These are phyloP conservation scores for Ranitomeya variabilis DNA, from an alignment of 2,113 vertebrate genomes.

Conservation along the genomic window DNA sequence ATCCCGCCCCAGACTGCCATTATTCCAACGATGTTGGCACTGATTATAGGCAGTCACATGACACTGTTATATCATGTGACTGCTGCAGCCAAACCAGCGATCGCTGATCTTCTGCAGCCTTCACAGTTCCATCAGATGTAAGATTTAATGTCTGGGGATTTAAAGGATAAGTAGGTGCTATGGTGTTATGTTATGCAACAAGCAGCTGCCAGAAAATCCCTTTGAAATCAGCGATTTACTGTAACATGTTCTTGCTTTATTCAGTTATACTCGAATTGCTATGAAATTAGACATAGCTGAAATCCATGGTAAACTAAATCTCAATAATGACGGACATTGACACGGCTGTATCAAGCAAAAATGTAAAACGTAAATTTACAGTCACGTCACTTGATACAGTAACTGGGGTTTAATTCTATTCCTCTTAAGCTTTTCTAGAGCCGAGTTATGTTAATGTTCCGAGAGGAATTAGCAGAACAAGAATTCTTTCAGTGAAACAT, in stretches of 20 bases:
- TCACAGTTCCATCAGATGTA: too few species aligned
- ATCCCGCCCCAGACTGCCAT: too few species aligned
- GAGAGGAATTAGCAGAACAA: background rate
- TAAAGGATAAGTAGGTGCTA: background rate
- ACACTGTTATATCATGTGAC: too few species aligned
- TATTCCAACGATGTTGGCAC: too few species aligned
- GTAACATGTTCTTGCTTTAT: background rate
- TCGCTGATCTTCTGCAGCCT: too few species aligned
- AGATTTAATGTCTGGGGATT: background rate
- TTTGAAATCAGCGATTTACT: background rate
- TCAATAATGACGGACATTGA: background rate
- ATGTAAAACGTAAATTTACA: background rate
- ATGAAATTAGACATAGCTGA: background rate
- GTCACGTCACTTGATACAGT: background rate
- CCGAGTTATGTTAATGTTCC: constrained; percentile 12
- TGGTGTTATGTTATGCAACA: background rate
- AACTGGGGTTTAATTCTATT: background rate
- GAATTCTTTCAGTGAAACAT: background rate
- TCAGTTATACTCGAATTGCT: background rate
- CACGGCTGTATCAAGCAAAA: background rate
- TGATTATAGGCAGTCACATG: too few species aligned
- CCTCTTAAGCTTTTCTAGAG: background rate
- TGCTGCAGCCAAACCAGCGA: too few species aligned
- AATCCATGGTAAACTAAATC: background rate
- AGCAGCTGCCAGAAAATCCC: background rate